phyloP scores from a whole-genome alignment of 2,113 vertebrate species.

The Amia ocellicauda region DNA sequence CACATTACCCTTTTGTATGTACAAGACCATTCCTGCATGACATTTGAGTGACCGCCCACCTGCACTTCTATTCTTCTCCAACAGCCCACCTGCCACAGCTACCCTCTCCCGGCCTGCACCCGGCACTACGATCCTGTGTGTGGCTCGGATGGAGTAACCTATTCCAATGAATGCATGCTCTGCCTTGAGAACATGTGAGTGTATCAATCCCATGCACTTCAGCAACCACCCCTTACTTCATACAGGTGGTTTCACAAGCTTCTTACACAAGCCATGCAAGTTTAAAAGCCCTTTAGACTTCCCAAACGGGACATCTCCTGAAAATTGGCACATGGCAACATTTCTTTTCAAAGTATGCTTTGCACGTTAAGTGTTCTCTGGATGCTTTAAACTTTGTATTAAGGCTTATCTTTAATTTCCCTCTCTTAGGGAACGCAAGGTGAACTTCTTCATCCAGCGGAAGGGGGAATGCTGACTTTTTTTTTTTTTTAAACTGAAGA shows the following conservation, averaged over 20 bases:
- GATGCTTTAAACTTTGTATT: no score
- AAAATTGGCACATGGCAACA: no score
- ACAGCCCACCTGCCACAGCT: constrained; percentile 19
- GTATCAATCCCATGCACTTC: neutral
- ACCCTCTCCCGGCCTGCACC: neutral
- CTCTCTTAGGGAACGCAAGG: no score
- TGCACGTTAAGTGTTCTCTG: no score
- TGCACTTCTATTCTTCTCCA: neutral
- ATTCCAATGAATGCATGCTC: constrained; percentile 36
- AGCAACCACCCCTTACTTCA: rapidly evolving
- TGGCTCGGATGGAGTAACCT: constrained; percentile 28
- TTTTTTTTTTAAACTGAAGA: no score
- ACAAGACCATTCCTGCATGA: neutral
- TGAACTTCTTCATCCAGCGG: no score
- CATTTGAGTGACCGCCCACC: neutral
- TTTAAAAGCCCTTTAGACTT: neutral
- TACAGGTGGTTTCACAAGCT: no score
- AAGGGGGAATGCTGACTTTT: no score
- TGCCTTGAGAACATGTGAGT: constrained; percentile 26
- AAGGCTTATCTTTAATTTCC: no score
- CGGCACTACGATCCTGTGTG: constrained; percentile 26
- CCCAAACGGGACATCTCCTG: no score
- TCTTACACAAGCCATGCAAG: neutral
- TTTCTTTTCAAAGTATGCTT: no score
- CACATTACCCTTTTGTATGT: no score